Conservation (phyloP, 1,140 invertebrate genomes). For the Trachymyrmex cornetzi region DNA sequence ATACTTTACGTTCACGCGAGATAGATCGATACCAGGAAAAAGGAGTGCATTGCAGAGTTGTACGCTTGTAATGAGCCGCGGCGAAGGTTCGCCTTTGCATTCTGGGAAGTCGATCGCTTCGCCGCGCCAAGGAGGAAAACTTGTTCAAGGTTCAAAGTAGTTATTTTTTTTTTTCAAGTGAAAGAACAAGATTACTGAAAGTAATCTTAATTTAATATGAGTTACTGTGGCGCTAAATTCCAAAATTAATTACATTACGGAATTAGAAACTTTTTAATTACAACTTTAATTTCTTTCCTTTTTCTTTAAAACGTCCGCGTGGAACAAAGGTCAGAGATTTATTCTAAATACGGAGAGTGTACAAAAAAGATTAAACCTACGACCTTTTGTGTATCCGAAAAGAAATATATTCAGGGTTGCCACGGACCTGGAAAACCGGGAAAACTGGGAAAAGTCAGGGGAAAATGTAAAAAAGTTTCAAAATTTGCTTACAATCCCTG, state of each 20-base stretch:
- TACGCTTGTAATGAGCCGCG: not conserved
- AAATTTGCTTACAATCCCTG: too few species aligned
- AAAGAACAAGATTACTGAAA: not conserved
- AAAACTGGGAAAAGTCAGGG: too few species aligned
- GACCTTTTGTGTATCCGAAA: not conserved
- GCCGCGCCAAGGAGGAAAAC: conserved; percentile 47
- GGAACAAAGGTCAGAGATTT: not conserved
- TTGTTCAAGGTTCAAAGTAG: conserved; percentile 43
- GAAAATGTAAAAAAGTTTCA: too few species aligned
- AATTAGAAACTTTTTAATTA: not conserved
- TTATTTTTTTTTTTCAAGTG: not conserved
- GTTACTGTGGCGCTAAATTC: not conserved
- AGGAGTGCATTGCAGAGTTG: not conserved
- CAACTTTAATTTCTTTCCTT: not conserved
- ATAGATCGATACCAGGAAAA: conserved; percentile 62
- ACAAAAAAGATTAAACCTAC: not conserved
- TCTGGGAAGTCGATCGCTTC: conserved; percentile 36
- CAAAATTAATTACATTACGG: not conserved
- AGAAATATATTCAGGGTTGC: too few species aligned
- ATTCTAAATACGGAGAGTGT: not conserved
- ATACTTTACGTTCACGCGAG: conserved; percentile 30
- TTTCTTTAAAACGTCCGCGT: not conserved
- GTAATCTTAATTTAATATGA: not conserved
- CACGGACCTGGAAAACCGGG: too few species aligned
- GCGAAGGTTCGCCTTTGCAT: conserved; percentile 44